Base-by-base conservation (phyloP, 2,113 vertebrate species). In the Nettapus auritus region DNA sequence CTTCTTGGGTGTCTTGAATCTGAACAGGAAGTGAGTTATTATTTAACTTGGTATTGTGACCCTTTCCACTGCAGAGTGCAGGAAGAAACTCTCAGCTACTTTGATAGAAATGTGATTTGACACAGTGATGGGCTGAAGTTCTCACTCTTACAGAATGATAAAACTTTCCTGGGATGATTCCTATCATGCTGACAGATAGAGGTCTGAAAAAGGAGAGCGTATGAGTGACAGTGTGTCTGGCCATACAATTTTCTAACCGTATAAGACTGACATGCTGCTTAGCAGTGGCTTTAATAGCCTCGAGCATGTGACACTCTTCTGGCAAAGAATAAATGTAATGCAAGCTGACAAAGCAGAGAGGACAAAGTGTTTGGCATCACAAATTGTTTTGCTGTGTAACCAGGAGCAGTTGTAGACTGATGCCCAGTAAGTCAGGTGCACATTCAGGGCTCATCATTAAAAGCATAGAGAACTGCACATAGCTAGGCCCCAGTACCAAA, bases 51-150 rank as follows among this genome's bases (percentile, higher is more conserved):
- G 34, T 34, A 13, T 28, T 38, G 53, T 74, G 53, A 74, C 50
- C 70, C 18, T 90, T 90, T 88, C 81, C 38, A 56, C 26, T 71
- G 56, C 22, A 2, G 86, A 86, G 33, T 71, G 40, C 29, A 38
- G 64, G 48, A 84, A 67, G 80, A 78, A 90, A 86, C 57, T 84
- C 46, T 68, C n/a, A 1, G 1, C 55, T 63, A 63, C 75, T 95
- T 92, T 84, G 69, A 75, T 46, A 90, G 60, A 81, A 88, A 93
- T 48, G 56, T n/a, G 69, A 60, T 94, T 84, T 76, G 94, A 92
- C 67, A 76, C 38, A 48, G 13, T 31, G 66, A 38, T n/a, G 56
- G 52, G 57, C 53, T 79, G 86, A 86, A 94, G 46, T 80, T 89
- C 66, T 84, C 0, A 5, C 79, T 76, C 17, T 70, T 75, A 38